Base-by-base conservation (phyloP, 1,140 invertebrate genomes). In the Drosophila funebris region DNA sequence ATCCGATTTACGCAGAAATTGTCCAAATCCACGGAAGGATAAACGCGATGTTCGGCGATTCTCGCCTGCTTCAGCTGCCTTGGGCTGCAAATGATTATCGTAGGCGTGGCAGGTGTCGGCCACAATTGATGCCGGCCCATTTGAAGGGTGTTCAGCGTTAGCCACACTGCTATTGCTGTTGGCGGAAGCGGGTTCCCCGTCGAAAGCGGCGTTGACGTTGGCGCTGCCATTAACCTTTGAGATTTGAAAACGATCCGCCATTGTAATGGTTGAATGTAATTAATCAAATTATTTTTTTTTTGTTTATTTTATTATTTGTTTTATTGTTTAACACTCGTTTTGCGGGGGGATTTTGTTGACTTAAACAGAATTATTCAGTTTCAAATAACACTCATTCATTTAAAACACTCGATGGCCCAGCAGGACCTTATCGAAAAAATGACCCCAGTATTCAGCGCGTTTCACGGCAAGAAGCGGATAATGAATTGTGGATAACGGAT, bases 191-290 rank as follows among this genome's bases (percentile, higher is more conserved):
- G 64, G 13, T 1, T 85, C 83, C 5, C 36, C 71, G 53, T 87
- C 83, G 36, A 78, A 88, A 6, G 64, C 83, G 54, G 63, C 83
- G 16, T 76, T 76, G 3, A 72, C 56, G 16, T 83, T 88, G 24
- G 75, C 39, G 63, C 43, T 88, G 78, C 83, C 83, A 58, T 90
- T 90, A 27, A 83, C 77, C 73, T 90, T 90, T 69, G 74, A 78
- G 66, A 90, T 72, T 75, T 90, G 88, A 66, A 90, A 90, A 24
- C 83, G 83, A 88, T 88, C 83, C 58, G 67, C 76, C 78, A 88
- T 87, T 20, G 13, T 64, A 39, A 29, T 29, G 16, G n/a, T 22
- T 36, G 24, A 27, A 9, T 41, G 3, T n/a, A 36, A 7, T 37
- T 18, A 33, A 37, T 71, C 53, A 66, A 50, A 27, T 64, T 33